Percentiles rank a stretch among this genome's conserved stretches.
Conservation (phyloP, 2,797 vertebrate genomes). For the Tragopan temminckii region DNA sequence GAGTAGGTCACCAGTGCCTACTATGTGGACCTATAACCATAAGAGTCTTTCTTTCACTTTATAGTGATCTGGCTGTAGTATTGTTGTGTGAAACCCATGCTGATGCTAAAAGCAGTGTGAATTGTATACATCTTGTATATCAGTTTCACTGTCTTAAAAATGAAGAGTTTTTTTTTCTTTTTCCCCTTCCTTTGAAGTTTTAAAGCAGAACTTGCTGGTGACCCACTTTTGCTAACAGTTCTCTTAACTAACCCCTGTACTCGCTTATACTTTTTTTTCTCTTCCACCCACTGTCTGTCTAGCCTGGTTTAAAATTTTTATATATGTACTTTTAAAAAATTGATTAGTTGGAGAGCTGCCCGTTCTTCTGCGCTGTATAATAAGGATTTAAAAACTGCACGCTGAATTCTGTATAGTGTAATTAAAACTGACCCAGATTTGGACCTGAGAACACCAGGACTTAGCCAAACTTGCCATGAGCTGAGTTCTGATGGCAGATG, state of each 20-base stretch:
- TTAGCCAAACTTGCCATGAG: constrained; percentile 87
- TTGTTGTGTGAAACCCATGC: background rate
- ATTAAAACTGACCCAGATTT: constrained; percentile 89
- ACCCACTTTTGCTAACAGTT: constrained; percentile 86
- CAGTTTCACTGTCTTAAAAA: constrained; percentile 66
- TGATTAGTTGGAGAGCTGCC: constrained; percentile 87
- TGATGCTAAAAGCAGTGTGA: constrained; percentile 41
- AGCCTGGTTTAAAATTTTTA: constrained; percentile 87
- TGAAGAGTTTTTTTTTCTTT: constrained; percentile 35
- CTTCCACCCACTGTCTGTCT: constrained; percentile 83
- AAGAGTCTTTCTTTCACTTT: background rate
- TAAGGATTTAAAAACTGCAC: constrained; percentile 85
- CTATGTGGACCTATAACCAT: background rate
- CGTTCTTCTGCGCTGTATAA: constrained; percentile 83
- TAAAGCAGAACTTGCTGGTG: constrained; percentile 80
- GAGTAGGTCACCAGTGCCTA: background rate
- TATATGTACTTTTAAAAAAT: constrained; percentile 89
- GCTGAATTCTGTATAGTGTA: constrained; percentile 85
- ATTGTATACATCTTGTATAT: constrained; percentile 59
- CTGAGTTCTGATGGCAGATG: constrained; percentile 87
- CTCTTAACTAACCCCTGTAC: constrained; percentile 83
- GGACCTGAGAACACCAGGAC: constrained; percentile 85
- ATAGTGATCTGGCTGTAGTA: background rate
- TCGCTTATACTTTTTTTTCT: constrained; percentile 75
- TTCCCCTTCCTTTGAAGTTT: constrained; percentile 75